Evolutionary conservation across 2,888 invertebrate genomes (phyloP).

Genomic region (Xestia xanthographa): DNA sequence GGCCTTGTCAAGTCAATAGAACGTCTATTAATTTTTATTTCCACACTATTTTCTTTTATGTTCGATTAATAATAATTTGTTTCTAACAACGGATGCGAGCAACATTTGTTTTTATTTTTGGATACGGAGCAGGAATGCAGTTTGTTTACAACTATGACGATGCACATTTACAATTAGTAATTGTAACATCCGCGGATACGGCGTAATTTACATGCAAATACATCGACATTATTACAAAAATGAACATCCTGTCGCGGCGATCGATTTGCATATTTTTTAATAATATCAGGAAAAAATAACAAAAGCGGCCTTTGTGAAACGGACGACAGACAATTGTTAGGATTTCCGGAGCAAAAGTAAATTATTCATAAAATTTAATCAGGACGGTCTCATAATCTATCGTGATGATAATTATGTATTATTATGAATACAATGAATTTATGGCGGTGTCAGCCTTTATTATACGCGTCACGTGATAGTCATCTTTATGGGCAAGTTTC

Average conservation of each 20-base stretch:
- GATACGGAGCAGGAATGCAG: conserved; percentile 63
- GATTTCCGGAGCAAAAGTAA: conserved; percentile 84
- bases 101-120: conserved; percentile 65
- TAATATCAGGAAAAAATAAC: conserved; percentile 87
- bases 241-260: conserved; percentile 87
- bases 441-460: conserved; percentile 56
- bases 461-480: conserved; percentile 51
- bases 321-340: conserved; percentile 84
- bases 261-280: conserved; percentile 90
- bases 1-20: conserved; percentile 26
- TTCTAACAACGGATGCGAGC: conserved; percentile 63
- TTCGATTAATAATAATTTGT: conserved; percentile 29
- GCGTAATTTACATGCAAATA: conserved; percentile 89
- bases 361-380: conserved; percentile 89
- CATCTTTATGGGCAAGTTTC: conserved; percentile 55
- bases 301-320: conserved; percentile 84
- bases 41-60: conserved; percentile 20
- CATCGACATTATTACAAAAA: conserved; percentile 87
- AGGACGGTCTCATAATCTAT: conserved; percentile 83
- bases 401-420: conserved; percentile 80
- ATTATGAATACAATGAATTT: conserved; percentile 74
- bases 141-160: conserved; percentile 82
- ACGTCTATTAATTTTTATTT: conserved; percentile 37
- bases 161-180: conserved; percentile 85
- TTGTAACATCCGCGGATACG: conserved; percentile 86